A percentile compares a stretch with the other conserved stretches of the same genome.
Evolutionary conservation across 2,888 invertebrate genomes (phyloP).

Genomic region (Epinotia demarniana): DNA sequence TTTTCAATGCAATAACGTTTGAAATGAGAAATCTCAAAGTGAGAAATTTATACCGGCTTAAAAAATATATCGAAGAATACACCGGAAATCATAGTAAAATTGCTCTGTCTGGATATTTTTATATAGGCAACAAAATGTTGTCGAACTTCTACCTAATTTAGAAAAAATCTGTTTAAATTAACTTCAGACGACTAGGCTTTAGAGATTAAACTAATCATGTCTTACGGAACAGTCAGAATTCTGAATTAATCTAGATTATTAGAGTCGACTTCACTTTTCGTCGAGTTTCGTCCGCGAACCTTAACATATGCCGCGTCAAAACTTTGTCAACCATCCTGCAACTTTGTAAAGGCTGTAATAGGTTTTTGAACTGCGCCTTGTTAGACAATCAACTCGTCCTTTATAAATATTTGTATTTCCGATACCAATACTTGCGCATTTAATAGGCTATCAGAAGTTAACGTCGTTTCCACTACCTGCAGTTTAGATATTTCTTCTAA

Average conservation of each 20-base stretch:
- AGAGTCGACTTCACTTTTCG: constrained; percentile 39
- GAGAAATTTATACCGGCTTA: too few species aligned
- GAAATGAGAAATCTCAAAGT: not conserved
- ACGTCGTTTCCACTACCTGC: not conserved
- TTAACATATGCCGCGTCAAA: constrained; percentile 29
- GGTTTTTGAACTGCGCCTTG: constrained; percentile 5
- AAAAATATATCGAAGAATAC: not conserved
- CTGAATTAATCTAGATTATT: constrained; percentile 39
- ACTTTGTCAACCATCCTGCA: constrained; percentile 4
- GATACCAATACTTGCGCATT: not conserved
- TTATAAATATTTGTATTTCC: not conserved
- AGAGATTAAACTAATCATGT: constrained; percentile 41
- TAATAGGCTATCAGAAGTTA: not conserved
- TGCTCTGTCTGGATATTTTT: too few species aligned
- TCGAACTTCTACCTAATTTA: constrained; percentile 14
- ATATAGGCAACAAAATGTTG: not conserved
- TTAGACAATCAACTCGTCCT: not conserved
- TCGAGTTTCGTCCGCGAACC: constrained; percentile 34
- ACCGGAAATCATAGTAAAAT: not conserved
- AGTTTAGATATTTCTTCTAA: too few species aligned
- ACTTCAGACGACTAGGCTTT: constrained; percentile 8
- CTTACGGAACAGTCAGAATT: constrained; percentile 36
- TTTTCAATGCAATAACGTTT: not conserved
- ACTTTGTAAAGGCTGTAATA: constrained; percentile 5
- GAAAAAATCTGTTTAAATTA: constrained; percentile 28